Evolutionary conservation across 2,113 vertebrate genomes (phyloP), one percentile per base, ranked within the genome.

Genomic region (Hipposideros armiger): DNA sequence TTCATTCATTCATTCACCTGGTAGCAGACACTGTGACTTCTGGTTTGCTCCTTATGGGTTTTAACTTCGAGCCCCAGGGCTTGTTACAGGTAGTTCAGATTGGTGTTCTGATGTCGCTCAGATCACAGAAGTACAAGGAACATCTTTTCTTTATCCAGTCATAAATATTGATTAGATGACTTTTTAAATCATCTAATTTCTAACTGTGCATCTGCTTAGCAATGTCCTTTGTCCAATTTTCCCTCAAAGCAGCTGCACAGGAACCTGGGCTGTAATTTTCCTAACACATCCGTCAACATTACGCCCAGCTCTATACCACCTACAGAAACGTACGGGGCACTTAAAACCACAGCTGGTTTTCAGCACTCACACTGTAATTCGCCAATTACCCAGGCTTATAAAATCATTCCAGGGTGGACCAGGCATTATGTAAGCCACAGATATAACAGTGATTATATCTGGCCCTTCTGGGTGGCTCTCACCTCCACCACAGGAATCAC

Each of bases 301-400:
- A 85, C 45, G 28, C 97, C 97, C 92, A 56, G 81, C 80, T 87
- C 87, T 56, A 1, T 10, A 77, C 97, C 96, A 96, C 96, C 97
- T 96, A 96, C 92, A 92, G 96, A 97, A 97, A 89, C 0, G 72
- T 67, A 56, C 36, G 0, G 64, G 69, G 52, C 95, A 96, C 94
- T 98, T 97, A 90, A 94, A 94, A 69, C 94, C 90, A 77, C 97
- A 98, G 97, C 97, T 98, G 97, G 85, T 94, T 96, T 93, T 87
- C 96, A 95, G 90, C 45, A 91, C 86, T 96, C 88, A 82, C 85
- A 92, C 96, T 97, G 73, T 96, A 97, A 98, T 98, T 97, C 96
- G 24, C 96, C 95, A 98, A 97, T 98, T 98, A 98, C 92, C 90
- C 52, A 90, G 81, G 94, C 92, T 97, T 96, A 94, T 96, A 94